Conservation (phyloP, 2,113 vertebrate genomes). For the Takifugu flavidus region DNA sequence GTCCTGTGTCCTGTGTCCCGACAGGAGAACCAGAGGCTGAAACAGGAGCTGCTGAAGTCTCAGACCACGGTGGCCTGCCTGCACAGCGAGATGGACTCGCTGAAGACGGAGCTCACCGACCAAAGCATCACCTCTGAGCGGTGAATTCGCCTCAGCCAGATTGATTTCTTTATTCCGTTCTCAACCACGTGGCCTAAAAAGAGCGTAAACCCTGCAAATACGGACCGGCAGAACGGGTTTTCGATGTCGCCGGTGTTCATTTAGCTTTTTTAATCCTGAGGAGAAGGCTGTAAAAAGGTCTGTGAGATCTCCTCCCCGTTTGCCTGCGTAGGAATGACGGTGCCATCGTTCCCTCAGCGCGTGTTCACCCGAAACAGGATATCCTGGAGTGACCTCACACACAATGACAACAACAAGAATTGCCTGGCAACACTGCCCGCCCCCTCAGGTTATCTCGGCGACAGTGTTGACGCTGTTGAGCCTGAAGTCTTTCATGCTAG, state of each 20-base stretch:
- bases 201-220: slow-evolving; percentile 10
- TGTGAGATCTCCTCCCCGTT: too few relatives aligned
- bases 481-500: neutral
- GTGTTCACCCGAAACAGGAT: slow-evolving; percentile 74
- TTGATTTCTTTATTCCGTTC: neutral
- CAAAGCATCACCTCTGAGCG: slow-evolving; percentile 88
- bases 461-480: slow-evolving; percentile 11
- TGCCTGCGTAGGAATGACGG: neutral
- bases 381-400: slow-evolving; percentile 74
- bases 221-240: slow-evolving; percentile 23
- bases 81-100: slow-evolving; percentile 89
- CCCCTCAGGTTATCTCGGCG: slow-evolving; percentile 4
- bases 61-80: slow-evolving; percentile 90
- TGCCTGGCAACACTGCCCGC: slow-evolving; percentile 56
- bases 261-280: neutral
- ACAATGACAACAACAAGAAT: slow-evolving; percentile 55
- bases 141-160: slow-evolving; percentile 57
- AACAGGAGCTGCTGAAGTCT: slow-evolving; percentile 90
- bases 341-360: slow-evolving; percentile 17
- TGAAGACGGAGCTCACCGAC: slow-evolving; percentile 92
- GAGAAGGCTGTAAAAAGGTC: too few relatives aligned
- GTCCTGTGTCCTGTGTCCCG: neutral
- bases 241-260: neutral
- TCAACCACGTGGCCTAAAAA: too few relatives aligned
- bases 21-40: slow-evolving; percentile 93